These are phyloP conservation scores for Poeciliopsis occidentalis DNA, from an alignment of 2,113 vertebrate genomes.

Conservation along the genomic window DNA sequence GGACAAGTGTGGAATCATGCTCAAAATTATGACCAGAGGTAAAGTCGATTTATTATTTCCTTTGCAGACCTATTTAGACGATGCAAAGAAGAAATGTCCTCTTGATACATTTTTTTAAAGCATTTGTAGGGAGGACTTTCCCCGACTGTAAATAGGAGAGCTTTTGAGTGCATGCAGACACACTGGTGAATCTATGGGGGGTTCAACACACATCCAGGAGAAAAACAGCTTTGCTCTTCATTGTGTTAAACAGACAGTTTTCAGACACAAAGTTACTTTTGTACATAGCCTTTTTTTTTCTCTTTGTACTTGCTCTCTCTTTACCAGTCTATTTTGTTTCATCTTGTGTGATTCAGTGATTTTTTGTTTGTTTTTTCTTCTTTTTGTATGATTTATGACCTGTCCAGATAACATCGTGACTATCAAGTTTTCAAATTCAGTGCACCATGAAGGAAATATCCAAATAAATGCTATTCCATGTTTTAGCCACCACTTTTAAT, in stretches of 20 bases:
- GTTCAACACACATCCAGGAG: slow-evolving; percentile 12
- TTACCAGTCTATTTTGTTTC: slow-evolving; percentile 45
- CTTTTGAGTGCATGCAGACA: slow-evolving; percentile 14
- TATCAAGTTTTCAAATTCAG: slow-evolving; percentile 66
- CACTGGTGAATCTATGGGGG: slow-evolving; percentile 20
- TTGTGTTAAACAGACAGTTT: slow-evolving; percentile 19
- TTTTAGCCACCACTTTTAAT: slow-evolving; percentile 76
- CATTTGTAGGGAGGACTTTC: background rate
- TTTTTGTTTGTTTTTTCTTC: background rate
- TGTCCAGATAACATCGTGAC: slow-evolving; percentile 67
- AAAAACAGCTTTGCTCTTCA: slow-evolving; percentile 20
- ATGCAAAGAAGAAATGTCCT: background rate
- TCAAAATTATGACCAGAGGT: slow-evolving; percentile 6
- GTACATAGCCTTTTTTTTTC: slow-evolving; percentile 61
- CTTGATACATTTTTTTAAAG: background rate
- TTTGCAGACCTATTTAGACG: background rate
- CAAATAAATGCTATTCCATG: slow-evolving; percentile 66
- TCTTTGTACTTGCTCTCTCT: slow-evolving; percentile 15
- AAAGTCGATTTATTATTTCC: background rate
- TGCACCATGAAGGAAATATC: slow-evolving; percentile 81
- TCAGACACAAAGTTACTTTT: slow-evolving; percentile 56
- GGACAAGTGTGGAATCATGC: slow-evolving; percentile 16
- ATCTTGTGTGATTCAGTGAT: slow-evolving; percentile 35
- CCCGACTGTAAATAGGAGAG: background rate
- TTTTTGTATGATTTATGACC: slow-evolving; percentile 55